A percentile compares a stretch with the other conserved stretches of the same genome.
phyloP scores from a whole-genome alignment of 1,140 invertebrate species.

The Physella acuta region DNA sequence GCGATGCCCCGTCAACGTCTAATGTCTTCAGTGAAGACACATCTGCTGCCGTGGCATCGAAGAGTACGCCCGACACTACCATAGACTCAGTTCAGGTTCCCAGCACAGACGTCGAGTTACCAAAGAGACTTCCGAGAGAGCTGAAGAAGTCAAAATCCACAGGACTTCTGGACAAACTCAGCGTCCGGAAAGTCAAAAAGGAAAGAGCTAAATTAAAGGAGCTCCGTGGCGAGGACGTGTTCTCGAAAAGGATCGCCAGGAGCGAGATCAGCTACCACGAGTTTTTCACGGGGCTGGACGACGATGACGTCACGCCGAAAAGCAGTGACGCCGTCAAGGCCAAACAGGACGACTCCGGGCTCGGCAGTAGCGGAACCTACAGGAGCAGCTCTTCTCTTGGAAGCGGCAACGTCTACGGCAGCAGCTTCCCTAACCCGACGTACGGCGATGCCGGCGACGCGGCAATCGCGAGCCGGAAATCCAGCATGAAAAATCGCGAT shows the following conservation, averaged over 20 bases:
- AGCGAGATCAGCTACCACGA: slow-evolving; percentile 48
- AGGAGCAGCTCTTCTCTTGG: neutral
- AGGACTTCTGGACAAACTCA: slow-evolving; percentile 47
- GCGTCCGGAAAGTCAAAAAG: slow-evolving; percentile 44
- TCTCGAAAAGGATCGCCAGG: slow-evolving; percentile 45
- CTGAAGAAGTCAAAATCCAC: slow-evolving; percentile 45
- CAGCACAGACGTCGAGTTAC: slow-evolving; percentile 34
- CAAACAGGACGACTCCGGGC: slow-evolving; percentile 7
- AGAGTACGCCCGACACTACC: neutral
- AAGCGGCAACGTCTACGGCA: neutral
- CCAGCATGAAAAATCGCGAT: slow-evolving; percentile 41
- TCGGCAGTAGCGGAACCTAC: neutral
- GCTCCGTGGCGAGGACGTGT: slow-evolving; percentile 46
- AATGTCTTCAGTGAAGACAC: neutral
- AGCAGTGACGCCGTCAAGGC: neutral
- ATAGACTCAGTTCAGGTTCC: neutral
- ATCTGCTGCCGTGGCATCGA: neutral
- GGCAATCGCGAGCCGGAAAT: neutral
- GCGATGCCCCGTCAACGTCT: neutral
- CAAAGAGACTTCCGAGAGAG: slow-evolving; percentile 43
- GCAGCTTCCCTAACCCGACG: neutral
- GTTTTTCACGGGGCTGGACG: slow-evolving; percentile 33
- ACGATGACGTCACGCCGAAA: slow-evolving; percentile 28
- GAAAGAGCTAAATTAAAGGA: slow-evolving; percentile 51
- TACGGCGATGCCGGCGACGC: neutral